Percentiles rank a stretch among this genome's conserved stretches.
Conservation (phyloP, 1,140 invertebrate species). For the Drosophila kurseongensis region DNA sequence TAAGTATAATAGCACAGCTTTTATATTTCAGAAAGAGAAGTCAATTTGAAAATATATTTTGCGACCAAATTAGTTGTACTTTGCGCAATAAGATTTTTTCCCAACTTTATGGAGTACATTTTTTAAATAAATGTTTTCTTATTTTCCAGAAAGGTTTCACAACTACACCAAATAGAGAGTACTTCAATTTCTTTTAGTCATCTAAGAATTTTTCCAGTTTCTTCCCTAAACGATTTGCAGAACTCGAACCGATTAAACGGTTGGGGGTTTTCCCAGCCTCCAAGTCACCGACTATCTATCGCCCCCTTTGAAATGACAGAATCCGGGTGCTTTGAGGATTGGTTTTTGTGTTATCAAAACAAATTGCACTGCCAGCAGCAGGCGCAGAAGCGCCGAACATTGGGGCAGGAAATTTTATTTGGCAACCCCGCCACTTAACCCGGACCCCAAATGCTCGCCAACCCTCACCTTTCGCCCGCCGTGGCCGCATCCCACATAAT, state of each 20-base stretch:
- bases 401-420: constrained; percentile 71
- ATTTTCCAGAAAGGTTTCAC: too few species aligned
- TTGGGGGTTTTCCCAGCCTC: neutral
- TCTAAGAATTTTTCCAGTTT: neutral
- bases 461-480: constrained; percentile 27
- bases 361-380: constrained; percentile 69
- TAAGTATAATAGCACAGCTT: too few species aligned
- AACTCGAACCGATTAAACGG: constrained; percentile 19
- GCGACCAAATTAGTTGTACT: too few species aligned
- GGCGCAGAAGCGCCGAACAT: constrained; percentile 27
- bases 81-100: too few species aligned
- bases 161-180: too few species aligned
- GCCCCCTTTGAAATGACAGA: constrained; percentile 2
- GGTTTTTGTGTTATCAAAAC: constrained; percentile 74
- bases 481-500: constrained; percentile 63
- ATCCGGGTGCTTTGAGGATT: constrained; percentile 38
- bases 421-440: constrained; percentile 69
- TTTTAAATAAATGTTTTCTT: too few species aligned
- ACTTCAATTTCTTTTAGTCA: too few species aligned
- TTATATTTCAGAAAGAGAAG: too few species aligned
- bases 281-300: constrained; percentile 14
- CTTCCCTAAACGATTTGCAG: neutral
- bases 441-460: constrained; percentile 12
- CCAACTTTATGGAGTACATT: too few species aligned
- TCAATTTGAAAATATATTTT: too few species aligned